These are phyloP conservation scores for Xanthia icteritia DNA, from an alignment of 2,888 invertebrate genomes.

Conservation along the genomic window DNA sequence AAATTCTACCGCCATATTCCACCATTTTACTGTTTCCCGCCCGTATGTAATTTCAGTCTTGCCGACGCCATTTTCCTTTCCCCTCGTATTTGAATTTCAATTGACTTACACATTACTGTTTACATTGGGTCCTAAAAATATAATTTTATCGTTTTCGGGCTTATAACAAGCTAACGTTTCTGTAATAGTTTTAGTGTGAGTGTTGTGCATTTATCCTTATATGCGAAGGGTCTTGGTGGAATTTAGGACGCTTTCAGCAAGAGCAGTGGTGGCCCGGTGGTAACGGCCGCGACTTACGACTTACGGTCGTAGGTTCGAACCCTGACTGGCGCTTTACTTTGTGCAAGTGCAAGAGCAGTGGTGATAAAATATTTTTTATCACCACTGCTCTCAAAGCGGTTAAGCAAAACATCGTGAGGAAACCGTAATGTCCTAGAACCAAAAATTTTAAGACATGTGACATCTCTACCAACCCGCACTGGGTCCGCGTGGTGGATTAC, in stretches of 20 bases:
- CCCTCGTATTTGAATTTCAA: conserved; percentile 67
- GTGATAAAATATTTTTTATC: too few species aligned
- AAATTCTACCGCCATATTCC: conserved; percentile 54
- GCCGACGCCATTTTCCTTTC: conserved; percentile 58
- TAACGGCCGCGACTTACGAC: too few species aligned
- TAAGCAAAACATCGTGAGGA: too few species aligned
- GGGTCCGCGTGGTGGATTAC: too few species aligned
- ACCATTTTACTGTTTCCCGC: conserved; percentile 52
- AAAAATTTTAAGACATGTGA: too few species aligned
- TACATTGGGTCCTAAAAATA: conserved; percentile 57
- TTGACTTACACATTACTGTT: conserved; percentile 64
- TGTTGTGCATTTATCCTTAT: conserved; percentile 2
- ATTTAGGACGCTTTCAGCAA: background rate
- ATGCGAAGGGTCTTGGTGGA: background rate
- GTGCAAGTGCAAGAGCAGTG: too few species aligned
- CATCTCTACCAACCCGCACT: too few species aligned
- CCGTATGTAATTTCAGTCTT: conserved; percentile 62
- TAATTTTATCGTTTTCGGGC: conserved; percentile 47
- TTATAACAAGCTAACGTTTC: conserved; percentile 16
- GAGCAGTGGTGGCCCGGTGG: too few species aligned
- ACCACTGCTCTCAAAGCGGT: too few species aligned
- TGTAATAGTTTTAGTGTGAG: conserved; percentile 33
- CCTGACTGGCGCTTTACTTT: too few species aligned
- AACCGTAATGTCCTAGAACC: too few species aligned
- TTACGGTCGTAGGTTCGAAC: too few species aligned